phyloP scores from a whole-genome alignment of 2,113 vertebrate genomes.

The Nicator chloris region DNA sequence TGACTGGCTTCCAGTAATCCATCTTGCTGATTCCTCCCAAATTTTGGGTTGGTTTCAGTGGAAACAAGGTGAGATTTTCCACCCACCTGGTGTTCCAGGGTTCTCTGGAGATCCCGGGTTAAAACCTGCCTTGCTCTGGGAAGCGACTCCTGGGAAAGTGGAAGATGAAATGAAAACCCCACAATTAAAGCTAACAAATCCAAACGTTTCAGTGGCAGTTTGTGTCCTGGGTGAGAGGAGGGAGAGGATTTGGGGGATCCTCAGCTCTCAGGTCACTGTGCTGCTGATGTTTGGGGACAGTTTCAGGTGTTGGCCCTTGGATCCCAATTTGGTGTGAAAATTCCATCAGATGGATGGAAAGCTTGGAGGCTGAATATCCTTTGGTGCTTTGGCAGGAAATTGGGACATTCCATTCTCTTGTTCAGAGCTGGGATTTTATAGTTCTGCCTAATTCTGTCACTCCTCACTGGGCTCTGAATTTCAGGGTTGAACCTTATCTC shows the following conservation, averaged over 20 bases:
- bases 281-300: background rate
- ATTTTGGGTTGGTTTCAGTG: background rate
- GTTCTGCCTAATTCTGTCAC: background rate
- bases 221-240: background rate
- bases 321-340: background rate
- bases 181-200: background rate
- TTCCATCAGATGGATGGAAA: background rate
- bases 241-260: background rate
- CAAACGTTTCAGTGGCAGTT: background rate
- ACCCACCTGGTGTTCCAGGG: fast-evolving
- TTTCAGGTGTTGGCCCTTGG: background rate
- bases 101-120: too few species aligned
- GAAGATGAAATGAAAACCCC: background rate
- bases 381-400: background rate
- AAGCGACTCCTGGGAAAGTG: background rate
- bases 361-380: background rate
- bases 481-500: background rate
- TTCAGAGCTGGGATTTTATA: background rate
- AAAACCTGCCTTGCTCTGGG: fast-evolving
- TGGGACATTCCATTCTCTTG: background rate
- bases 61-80: background rate
- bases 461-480: background rate
- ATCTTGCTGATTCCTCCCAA: background rate
- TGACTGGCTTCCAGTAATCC: background rate
- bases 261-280: background rate